Percentiles rank a stretch among this genome's conserved stretches.
Conservation (phyloP, 2,113 vertebrate species). For the Antechinus flavipes region DNA sequence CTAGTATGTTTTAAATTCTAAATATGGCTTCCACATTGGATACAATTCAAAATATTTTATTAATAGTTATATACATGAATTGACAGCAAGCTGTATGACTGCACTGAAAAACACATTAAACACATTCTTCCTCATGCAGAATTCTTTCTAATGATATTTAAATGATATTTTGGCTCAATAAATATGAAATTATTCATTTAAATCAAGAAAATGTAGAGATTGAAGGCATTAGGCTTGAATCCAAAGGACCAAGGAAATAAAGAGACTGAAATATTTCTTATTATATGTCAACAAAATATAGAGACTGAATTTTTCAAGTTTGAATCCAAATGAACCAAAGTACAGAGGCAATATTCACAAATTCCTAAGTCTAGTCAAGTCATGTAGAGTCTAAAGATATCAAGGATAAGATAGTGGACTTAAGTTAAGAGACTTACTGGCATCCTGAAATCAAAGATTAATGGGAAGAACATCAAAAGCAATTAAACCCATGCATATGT, state of each 20-base stretch:
- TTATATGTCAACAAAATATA: neutral
- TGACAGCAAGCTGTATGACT: neutral
- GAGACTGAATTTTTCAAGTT: neutral
- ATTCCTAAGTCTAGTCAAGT: neutral
- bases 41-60: neutral
- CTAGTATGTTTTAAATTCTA: neutral
- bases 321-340: neutral
- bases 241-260: neutral
- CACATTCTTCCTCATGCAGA: neutral
- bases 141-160: neutral
- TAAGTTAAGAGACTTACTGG: neutral
- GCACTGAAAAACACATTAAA: neutral
- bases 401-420: neutral
- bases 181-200: neutral
- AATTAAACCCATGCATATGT: neutral
- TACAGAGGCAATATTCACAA: neutral
- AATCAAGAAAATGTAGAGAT: neutral
- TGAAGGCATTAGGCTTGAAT: neutral
- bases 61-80: neutral
- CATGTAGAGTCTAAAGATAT: neutral
- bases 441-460: neutral
- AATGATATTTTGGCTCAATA: neutral
- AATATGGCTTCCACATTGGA: neutral
- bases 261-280: neutral
- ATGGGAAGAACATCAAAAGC: neutral